These are phyloP conservation scores for Indri indri DNA, from an alignment of 2,113 vertebrate genomes.

Conservation along the genomic window DNA sequence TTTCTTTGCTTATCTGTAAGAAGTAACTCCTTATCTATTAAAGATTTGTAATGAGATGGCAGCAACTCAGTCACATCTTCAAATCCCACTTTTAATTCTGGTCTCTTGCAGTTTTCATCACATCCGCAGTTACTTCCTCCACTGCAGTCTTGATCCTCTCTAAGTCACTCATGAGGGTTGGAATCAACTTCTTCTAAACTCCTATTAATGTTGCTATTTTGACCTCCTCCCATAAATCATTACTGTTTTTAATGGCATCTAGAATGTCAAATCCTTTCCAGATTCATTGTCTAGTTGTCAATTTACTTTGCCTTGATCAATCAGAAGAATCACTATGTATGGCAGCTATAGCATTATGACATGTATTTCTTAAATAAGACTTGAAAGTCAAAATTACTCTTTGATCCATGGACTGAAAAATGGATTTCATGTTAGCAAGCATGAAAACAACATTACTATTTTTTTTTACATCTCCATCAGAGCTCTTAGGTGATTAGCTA, in stretches of 20 bases:
- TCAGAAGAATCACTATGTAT: neutral
- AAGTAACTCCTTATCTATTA: neutral
- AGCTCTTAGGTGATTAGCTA: neutral
- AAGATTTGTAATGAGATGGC: neutral
- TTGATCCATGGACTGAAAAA: neutral
- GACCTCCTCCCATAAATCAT: neutral
- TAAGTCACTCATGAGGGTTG: neutral
- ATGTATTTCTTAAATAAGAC: neutral
- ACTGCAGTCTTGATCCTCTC: neutral
- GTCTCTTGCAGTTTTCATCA: neutral
- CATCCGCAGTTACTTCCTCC: neutral
- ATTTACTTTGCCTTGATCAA: neutral
- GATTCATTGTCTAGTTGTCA: neutral
- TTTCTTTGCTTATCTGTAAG: neutral
- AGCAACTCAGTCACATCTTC: neutral
- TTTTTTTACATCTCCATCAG: neutral
- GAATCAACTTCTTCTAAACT: neutral
- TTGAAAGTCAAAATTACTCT: neutral
- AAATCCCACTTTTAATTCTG: neutral
- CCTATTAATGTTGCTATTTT: neutral
- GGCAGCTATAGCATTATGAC: neutral
- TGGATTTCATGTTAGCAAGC: neutral
- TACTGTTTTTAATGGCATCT: neutral
- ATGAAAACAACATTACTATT: neutral
- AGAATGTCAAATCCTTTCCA: neutral